Evolutionary conservation across 2,797 vertebrate species (phyloP).

Genomic region (Numenius phaeopus): DNA sequence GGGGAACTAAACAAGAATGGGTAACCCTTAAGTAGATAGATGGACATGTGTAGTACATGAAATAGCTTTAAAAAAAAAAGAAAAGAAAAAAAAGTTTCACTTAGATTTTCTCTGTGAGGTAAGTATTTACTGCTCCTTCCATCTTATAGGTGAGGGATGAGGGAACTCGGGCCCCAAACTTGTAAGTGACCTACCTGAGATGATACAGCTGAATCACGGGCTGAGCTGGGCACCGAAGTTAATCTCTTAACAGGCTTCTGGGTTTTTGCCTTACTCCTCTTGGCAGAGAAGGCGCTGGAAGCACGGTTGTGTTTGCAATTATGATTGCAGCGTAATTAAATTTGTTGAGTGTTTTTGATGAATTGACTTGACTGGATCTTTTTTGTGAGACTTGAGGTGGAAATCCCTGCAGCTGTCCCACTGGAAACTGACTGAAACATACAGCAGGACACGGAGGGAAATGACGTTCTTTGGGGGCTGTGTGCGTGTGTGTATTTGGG

Average conservation of each 20-base stretch:
- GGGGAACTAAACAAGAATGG: not conserved
- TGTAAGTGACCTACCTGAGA: not conserved
- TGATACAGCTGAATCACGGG: not conserved
- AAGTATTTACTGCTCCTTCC: not conserved
- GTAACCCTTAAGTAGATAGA: not conserved
- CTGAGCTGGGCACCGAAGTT: not conserved
- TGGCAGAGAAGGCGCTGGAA: not conserved
- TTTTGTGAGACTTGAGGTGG: not conserved
- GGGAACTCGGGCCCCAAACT: not conserved
- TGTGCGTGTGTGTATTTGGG: not conserved
- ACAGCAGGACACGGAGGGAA: rapidly evolving
- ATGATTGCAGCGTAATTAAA: not conserved
- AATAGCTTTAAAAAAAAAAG: not conserved
- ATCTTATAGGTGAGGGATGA: not conserved
- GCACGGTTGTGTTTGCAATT: not conserved
- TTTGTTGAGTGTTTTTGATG: not conserved
- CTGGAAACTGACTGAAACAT: not conserved
- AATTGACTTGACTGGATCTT: not conserved
- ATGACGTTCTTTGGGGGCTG: not conserved
- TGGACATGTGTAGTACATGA: not conserved
- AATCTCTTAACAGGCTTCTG: not conserved
- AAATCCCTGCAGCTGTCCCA: rapidly evolving
- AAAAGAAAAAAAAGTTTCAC: not conserved
- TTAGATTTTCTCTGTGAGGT: not conserved
- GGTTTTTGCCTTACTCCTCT: not conserved